Conservation (phyloP, 2,797 vertebrate species). For the Fistularia tabacaria region DNA sequence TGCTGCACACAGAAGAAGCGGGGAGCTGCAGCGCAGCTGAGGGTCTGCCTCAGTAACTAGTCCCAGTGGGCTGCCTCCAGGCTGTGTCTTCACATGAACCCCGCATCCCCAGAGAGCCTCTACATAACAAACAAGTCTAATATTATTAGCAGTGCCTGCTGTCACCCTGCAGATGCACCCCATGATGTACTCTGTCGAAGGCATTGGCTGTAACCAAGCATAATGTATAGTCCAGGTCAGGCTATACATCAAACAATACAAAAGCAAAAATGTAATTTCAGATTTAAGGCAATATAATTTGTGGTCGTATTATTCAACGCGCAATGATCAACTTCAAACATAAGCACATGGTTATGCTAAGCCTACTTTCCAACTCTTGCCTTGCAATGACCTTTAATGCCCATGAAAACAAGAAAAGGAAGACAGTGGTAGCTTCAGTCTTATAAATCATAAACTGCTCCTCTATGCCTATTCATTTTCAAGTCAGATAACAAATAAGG, state of each 20-base stretch:
- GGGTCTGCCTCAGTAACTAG: constrained; percentile 65
- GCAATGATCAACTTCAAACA: no score
- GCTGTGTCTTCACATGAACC: constrained; percentile 67
- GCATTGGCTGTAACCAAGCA: constrained; percentile 21
- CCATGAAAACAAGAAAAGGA: no score
- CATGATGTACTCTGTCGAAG: constrained; percentile 51
- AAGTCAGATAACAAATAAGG: no score
- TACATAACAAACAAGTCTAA: constrained; percentile 76
- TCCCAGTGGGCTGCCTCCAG: constrained; percentile 51
- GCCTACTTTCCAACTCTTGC: no score
- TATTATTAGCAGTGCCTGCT: constrained; percentile 75
- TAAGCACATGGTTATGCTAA: no score
- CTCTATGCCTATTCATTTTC: no score
- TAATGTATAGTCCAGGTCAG: neutral
- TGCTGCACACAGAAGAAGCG: constrained; percentile 30
- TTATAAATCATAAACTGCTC: no score
- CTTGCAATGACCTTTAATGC: no score
- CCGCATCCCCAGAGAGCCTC: constrained; percentile 54
- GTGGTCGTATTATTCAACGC: no score
- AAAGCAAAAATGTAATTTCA: no score
- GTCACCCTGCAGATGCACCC: constrained; percentile 47
- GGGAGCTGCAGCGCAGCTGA: constrained; percentile 18
- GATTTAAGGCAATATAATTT: no score
- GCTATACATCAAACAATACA: neutral
- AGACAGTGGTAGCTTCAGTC: no score